phyloP scores from a whole-genome alignment of 2,888 invertebrate genomes.

The Oscheius onirici region DNA sequence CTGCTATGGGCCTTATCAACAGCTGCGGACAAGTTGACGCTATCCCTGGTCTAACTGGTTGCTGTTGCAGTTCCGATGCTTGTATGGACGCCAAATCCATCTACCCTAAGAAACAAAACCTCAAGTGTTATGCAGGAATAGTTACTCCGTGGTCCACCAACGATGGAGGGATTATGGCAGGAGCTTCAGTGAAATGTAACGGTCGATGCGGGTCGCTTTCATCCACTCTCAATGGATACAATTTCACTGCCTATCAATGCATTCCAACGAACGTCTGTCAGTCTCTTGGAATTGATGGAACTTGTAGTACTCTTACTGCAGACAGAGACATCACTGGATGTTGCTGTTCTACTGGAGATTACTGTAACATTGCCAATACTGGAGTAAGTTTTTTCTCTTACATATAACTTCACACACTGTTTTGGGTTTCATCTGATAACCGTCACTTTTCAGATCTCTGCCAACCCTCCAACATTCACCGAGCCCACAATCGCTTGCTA shows the following conservation, averaged over 20 bases:
- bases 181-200: constrained; percentile 40
- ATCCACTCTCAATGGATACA: constrained; percentile 41
- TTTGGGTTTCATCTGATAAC: too few species aligned
- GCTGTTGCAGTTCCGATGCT: constrained; percentile 50
- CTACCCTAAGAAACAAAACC: constrained; percentile 44
- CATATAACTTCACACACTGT: too few species aligned
- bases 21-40: constrained; percentile 34
- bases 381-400: constrained; percentile 2
- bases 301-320: constrained; percentile 36
- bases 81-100: constrained; percentile 45
- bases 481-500: constrained; percentile 48
- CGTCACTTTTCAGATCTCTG: constrained; percentile 33
- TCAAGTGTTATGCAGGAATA: constrained; percentile 53
- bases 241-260: constrained; percentile 46
- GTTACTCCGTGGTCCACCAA: constrained; percentile 16
- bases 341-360: constrained; percentile 50
- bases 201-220: constrained; percentile 48
- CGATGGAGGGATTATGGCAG: constrained; percentile 14
- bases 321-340: constrained; percentile 43
- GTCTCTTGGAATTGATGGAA: constrained; percentile 41
- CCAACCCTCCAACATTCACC: constrained; percentile 36
- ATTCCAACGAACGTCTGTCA: constrained; percentile 41
- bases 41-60: constrained; percentile 46
- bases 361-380: constrained; percentile 45
- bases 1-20: constrained; percentile 34